Evolutionary conservation across 2,888 invertebrate genomes (phyloP), one percentile per base, ranked within the genome.

Genomic region (Eilema depressum): DNA sequence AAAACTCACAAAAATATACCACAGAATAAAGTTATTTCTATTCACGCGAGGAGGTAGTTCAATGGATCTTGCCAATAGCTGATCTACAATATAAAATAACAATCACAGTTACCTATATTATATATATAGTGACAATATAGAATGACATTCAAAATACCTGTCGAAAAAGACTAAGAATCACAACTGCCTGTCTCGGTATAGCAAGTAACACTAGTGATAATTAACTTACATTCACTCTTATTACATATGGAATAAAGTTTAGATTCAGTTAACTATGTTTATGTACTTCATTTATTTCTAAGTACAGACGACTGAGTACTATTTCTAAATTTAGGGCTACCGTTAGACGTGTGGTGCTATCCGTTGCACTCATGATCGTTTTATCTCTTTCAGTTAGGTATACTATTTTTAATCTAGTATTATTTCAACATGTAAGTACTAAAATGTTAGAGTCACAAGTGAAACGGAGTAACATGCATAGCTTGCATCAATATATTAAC

Each of bases 91-190:
- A 83, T 79, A 77, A 84, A 85, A 86, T 87, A 88, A 90, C 87
- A 91, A 93, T 93, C 92, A 93, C 92, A 93, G 92, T 89, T 89
- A 86, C 84, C 82, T 86, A 88, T 85, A 87, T n/a, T n/a, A 87
- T 86, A 86, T 84, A 85, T 80, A 81, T 78, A 78, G 89, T 86
- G 88, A 88, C 86, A 87, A 88, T 88, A 90, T 87, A 89, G 85
- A 79, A 87, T 88, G 90, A 91, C 87, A 86, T 87, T 87, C 85
- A 82, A 91, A 92, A 92, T 86, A 90, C 86, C 83, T 91, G 86
- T 93, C 91, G 88, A 93, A 93, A 41, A 93, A 93, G 82, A 91
- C 91, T 92, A 92, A 91, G 86, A 91, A 90, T 93, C 92, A 94
- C 93, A 93, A 93, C 90, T 87, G 91, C 89, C 90, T 87, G 91